Percentiles rank a stretch among this genome's conserved stretches.
phyloP scores from a whole-genome alignment of 2,113 vertebrate genomes.

The Sminthopsis crassicaudata region DNA sequence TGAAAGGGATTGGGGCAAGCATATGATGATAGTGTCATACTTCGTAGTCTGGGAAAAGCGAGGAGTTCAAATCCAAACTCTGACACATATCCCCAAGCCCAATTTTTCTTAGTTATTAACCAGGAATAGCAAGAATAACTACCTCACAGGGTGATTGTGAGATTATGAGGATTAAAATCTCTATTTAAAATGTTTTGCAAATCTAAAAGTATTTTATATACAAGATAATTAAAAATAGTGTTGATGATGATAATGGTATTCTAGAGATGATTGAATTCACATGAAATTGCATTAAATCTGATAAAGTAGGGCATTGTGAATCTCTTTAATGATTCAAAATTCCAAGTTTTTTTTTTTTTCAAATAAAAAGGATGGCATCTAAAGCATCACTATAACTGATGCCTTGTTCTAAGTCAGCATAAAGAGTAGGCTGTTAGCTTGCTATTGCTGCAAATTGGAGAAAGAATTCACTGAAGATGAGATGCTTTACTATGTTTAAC shows the following conservation, averaged over 20 bases:
- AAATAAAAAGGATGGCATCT: not conserved
- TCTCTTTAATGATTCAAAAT: not conserved
- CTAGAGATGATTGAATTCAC: not conserved
- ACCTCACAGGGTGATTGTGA: not conserved
- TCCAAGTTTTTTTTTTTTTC: not conserved
- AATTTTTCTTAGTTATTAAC: not conserved
- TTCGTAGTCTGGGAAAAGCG: not conserved
- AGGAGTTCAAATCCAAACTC: not conserved
- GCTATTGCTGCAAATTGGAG: not conserved
- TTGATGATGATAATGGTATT: not conserved
- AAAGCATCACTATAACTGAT: not conserved
- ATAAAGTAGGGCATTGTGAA: not conserved
- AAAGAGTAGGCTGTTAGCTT: not conserved
- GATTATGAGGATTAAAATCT: not conserved
- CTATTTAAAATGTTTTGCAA: not conserved
- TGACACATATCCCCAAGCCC: not conserved
- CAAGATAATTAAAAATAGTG: not conserved
- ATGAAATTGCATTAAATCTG: not conserved
- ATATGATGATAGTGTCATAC: not conserved
- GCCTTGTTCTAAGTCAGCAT: not conserved
- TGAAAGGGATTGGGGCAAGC: not conserved
- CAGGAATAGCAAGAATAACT: not conserved
- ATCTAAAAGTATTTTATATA: not conserved
- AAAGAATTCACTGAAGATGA: not conserved
- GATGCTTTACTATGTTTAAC: not conserved